A percentile compares a stretch with the other conserved stretches of the same genome.
Conservation (phyloP, 2,113 vertebrate species). For the zebrafish (Danio rerio) region DNA sequence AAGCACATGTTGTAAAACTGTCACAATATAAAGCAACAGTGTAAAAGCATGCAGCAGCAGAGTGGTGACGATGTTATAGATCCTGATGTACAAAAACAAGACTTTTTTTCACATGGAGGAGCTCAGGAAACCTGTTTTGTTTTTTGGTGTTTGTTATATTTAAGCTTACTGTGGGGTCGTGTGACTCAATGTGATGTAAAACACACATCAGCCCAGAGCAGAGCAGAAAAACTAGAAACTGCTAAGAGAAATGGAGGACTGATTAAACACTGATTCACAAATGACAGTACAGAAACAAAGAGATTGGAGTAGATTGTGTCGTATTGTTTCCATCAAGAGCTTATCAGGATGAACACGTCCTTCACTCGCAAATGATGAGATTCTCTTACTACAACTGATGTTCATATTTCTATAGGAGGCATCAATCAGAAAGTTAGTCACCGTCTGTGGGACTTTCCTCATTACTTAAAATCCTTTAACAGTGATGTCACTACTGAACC, state of each 20-base stretch:
- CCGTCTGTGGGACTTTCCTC: conserved; percentile 24
- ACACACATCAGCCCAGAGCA: neutral
- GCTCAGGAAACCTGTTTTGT: too few relatives aligned
- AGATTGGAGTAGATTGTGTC: neutral
- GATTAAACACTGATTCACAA: neutral
- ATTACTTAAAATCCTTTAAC: neutral
- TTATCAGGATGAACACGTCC: neutral
- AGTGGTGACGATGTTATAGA: too few relatives aligned
- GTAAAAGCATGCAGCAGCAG: too few relatives aligned
- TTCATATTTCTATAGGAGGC: neutral
- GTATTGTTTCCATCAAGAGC: neutral
- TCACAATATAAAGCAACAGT: too few relatives aligned
- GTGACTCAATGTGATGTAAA: neutral
- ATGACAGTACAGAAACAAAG: neutral
- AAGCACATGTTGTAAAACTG: too few relatives aligned
- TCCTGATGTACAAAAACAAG: too few relatives aligned
- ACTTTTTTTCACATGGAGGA: too few relatives aligned
- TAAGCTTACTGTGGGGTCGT: too few relatives aligned
- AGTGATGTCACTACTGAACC: neutral
- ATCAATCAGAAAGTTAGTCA: conserved; percentile 27
- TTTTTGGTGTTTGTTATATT: too few relatives aligned
- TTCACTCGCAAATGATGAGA: conserved; percentile 22
- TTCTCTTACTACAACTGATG: neutral
- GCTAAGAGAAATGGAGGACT: neutral
- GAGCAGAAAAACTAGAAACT: neutral